Conservation (phyloP, 2,888 invertebrate species). For the Epistrophe grossulariae region DNA sequence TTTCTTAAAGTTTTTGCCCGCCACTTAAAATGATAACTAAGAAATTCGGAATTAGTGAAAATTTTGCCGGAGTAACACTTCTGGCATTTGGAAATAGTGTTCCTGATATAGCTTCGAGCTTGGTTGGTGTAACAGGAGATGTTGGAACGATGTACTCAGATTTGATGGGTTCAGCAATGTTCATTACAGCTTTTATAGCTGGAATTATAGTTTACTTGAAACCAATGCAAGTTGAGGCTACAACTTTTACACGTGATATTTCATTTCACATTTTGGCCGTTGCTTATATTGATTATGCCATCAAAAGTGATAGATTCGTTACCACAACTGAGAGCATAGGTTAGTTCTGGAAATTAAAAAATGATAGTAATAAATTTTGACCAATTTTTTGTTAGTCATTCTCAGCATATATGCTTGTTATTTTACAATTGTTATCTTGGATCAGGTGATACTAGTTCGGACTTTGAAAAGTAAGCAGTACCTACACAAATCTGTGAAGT, state of each 20-base stretch:
- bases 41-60: slow-evolving; percentile 84
- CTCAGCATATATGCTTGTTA: slow-evolving; percentile 77
- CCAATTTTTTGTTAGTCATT: slow-evolving; percentile 63
- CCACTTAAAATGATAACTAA: slow-evolving; percentile 84
- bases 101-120: slow-evolving; percentile 88
- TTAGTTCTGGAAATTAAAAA: neutral
- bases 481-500: neutral
- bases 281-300: slow-evolving; percentile 76
- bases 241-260: slow-evolving; percentile 77
- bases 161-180: slow-evolving; percentile 86
- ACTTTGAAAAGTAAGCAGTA: slow-evolving; percentile 60
- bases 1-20: slow-evolving; percentile 85
- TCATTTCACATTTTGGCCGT: slow-evolving; percentile 77
- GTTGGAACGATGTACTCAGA: slow-evolving; percentile 83
- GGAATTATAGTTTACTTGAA: slow-evolving; percentile 85
- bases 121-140: slow-evolving; percentile 83
- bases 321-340: slow-evolving; percentile 75
- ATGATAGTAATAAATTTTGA: too few relatives aligned
- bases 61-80: slow-evolving; percentile 88
- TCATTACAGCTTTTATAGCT: slow-evolving; percentile 86
- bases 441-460: slow-evolving; percentile 77
- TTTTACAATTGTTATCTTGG: slow-evolving; percentile 77
- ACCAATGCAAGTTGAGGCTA: slow-evolving; percentile 84
- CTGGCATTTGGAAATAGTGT: slow-evolving; percentile 89
- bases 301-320: slow-evolving; percentile 73